Evolutionary conservation across 1,140 invertebrate species (phyloP), one percentile per base, ranked within the genome.

Genomic region (Leguminivora glycinivorella): DNA sequence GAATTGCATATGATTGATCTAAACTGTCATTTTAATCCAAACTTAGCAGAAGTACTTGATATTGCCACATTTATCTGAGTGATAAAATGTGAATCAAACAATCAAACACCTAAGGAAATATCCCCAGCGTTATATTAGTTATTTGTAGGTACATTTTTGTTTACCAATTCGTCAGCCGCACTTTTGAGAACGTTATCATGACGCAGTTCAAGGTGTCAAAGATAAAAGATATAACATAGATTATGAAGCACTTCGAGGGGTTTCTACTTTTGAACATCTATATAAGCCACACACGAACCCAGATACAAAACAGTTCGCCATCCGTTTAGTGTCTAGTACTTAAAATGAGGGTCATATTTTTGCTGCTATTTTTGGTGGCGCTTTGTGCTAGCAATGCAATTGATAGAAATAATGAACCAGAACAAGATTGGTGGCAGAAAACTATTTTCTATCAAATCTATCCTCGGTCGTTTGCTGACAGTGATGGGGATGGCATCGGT

Each of bases 361-460:
- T 86, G n/a, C 67, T 87, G 69, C 72, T 81, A 0, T 22, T 85
- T 67, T 72, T 87, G 17, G 47, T 82, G 17, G 71, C 78, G 22
- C 0, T 82, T 4, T 80, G 75, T 71, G 67, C 73, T 63, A 78
- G 74, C 5, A 75, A 75, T 74, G 69, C 81, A n/a, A 66, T 83
- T 52, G 78, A 72, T n/a, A 70, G 78, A 26, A 69, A 75, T 40
- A 58, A 79, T 58, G 77, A 83, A 67, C 74, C 25, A 24, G 72
- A 89, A 2, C 73, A 88, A 12, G 93, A 95, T 72, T 97, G 96
- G 96, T 97, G 95, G 94, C 93, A 95, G 74, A 93, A 93, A n/a
- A 93, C 93, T 0, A 90, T 94, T 7, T 93, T 96, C 72, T 97
- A 97, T 84, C 95, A 97, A 86, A 94, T 97, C 56, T 96, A 96